These are phyloP conservation scores for Drosophila mojavensis DNA, from an alignment of 1,140 invertebrate genomes.

Conservation along the genomic window DNA sequence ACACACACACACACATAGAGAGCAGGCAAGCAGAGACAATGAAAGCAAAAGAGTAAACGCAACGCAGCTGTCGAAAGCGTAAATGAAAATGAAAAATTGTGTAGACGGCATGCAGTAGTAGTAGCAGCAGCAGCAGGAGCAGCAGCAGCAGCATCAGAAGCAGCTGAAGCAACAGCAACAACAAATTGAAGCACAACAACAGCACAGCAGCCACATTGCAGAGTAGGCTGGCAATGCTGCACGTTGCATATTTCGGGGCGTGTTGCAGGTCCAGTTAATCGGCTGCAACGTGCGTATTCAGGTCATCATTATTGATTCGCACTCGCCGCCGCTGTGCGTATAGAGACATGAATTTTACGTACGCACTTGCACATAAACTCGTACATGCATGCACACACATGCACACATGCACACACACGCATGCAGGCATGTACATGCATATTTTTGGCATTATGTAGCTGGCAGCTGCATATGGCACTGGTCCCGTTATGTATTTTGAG, in stretches of 20 bases:
- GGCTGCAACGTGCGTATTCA: conserved; percentile 77
- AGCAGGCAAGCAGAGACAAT: conserved; percentile 55
- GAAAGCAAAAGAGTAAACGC: conserved; percentile 60
- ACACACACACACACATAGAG: conserved; percentile 7
- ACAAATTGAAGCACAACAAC: conserved; percentile 72
- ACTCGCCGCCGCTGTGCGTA: conserved; percentile 71
- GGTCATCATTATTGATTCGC: conserved; percentile 82
- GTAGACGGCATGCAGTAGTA: conserved; percentile 24
- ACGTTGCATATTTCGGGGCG: conserved; percentile 69
- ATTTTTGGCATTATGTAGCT: conserved; percentile 46
- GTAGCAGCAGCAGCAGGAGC: background rate
- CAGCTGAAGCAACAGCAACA: conserved; percentile 7
- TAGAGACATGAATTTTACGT: conserved; percentile 81
- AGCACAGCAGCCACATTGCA: conserved; percentile 13
- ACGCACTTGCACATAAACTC: conserved; percentile 59
- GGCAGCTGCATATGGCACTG: conserved; percentile 50
- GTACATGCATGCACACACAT: conserved; percentile 17
- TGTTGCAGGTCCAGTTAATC: conserved; percentile 72
- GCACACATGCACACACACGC: conserved; percentile 10
- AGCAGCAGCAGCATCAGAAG: conserved; percentile 1
- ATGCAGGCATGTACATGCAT: conserved; percentile 38
- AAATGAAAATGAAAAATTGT: conserved; percentile 71
- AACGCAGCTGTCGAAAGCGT: conserved; percentile 58
- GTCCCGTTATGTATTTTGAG: conserved; percentile 69
- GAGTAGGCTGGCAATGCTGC: conserved; percentile 34